Evolutionary conservation across 1,140 invertebrate species (phyloP).

Genomic region (Eumaeus atala): DNA sequence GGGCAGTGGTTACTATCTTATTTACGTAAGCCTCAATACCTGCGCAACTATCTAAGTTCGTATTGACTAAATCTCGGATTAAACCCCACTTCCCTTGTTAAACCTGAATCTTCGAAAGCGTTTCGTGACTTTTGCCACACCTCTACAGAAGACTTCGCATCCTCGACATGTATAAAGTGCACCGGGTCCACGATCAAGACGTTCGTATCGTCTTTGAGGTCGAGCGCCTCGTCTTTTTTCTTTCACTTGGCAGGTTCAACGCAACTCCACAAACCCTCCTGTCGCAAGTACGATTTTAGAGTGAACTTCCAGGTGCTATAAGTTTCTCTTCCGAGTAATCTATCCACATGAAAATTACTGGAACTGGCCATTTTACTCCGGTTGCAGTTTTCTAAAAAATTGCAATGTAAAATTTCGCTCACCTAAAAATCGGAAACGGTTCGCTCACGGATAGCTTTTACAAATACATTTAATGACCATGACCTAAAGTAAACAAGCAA

Average conservation of each 20-base stretch:
- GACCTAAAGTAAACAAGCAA: too few species aligned
- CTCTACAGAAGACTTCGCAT: constrained; percentile 25
- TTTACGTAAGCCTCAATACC: too few species aligned
- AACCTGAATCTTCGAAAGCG: not conserved
- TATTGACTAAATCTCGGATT: too few species aligned
- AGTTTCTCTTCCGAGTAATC: not conserved
- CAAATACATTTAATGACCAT: too few species aligned
- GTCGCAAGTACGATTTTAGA: not conserved
- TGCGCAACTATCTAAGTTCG: too few species aligned
- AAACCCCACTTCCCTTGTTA: not conserved
- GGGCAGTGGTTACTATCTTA: too few species aligned
- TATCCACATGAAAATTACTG: too few species aligned
- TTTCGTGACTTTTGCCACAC: constrained; percentile 19
- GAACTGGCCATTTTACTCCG: too few species aligned
- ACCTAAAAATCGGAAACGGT: too few species aligned
- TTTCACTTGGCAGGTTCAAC: not conserved
- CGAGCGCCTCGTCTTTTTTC: not conserved
- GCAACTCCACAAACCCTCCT: not conserved
- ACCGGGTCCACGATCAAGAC: constrained; percentile 17
- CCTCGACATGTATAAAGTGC: constrained; percentile 23
- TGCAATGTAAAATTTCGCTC: too few species aligned
- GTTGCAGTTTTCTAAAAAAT: too few species aligned
- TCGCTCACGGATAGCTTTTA: too few species aligned
- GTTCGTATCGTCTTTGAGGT: constrained; percentile 21
- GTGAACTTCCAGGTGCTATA: not conserved